These are phyloP conservation scores for Sarcophaga rosellei DNA, from an alignment of 2,888 invertebrate genomes.

Conservation along the genomic window DNA sequence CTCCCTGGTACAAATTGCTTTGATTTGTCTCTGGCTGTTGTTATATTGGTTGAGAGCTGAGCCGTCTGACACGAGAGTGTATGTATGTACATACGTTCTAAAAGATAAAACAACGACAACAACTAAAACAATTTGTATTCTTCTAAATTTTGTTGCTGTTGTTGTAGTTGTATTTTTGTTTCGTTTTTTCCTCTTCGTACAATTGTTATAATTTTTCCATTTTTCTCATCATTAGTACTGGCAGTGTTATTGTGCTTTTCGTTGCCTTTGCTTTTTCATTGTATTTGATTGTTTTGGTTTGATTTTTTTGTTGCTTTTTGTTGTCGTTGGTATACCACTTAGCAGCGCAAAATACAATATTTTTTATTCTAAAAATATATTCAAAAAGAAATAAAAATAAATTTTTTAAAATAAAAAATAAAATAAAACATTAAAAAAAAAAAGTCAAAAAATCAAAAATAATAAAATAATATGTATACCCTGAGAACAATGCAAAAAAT, in stretches of 20 bases:
- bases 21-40: conserved; percentile 42
- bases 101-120: background rate
- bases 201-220: conserved; percentile 37
- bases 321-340: conserved; percentile 36
- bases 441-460: background rate
- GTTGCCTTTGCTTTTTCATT: background rate
- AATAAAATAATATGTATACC: no score
- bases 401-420: conserved; percentile 18
- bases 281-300: background rate
- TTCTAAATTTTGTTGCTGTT: conserved; percentile 3
- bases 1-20: conserved; percentile 58
- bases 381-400: conserved; percentile 44
- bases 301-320: conserved; percentile 17
- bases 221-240: conserved; percentile 23
- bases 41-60: conserved; percentile 1
- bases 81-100: no score
- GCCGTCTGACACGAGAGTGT: background rate
- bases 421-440: background rate
- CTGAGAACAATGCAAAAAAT: no score
- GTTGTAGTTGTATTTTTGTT: conserved; percentile 30
- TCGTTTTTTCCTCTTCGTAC: conserved; percentile 16
- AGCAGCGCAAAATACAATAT: conserved; percentile 52
- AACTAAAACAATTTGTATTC: background rate
- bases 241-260: conserved; percentile 14
- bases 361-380: conserved; percentile 63